These are phyloP conservation scores for Caprella mutica DNA, from an alignment of 2,888 invertebrate genomes.

Conservation along the genomic window DNA sequence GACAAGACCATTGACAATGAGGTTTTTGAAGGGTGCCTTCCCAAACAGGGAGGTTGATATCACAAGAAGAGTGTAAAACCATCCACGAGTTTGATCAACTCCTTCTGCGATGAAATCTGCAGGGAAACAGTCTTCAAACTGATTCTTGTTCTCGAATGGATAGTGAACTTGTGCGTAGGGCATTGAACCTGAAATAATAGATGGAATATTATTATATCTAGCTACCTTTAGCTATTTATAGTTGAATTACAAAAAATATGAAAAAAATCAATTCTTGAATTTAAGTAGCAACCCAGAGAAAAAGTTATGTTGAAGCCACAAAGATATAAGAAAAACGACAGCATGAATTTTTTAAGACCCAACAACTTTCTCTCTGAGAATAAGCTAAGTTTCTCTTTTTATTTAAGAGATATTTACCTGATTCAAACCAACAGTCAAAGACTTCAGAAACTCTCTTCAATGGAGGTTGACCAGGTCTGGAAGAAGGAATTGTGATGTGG, in stretches of 20 bases:
- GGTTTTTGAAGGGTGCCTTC: constrained; percentile 93
- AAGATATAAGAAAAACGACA: too few species aligned
- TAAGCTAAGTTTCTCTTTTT: too few species aligned
- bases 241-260: too few species aligned
- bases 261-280: too few species aligned
- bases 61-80: constrained; percentile 92
- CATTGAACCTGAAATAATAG: too few species aligned
- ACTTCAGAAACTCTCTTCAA: constrained; percentile 80
- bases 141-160: constrained; percentile 74
- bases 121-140: constrained; percentile 83
- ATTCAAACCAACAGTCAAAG: constrained; percentile 99
- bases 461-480: constrained; percentile 66
- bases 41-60: constrained; percentile 90
- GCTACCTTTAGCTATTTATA: too few species aligned
- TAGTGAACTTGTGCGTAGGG: constrained; percentile 93
- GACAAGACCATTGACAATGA: constrained; percentile 90
- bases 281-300: too few species aligned
- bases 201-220: too few species aligned
- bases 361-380: too few species aligned
- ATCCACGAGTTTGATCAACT: constrained; percentile 34
- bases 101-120: constrained; percentile 97
- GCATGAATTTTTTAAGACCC: too few species aligned
- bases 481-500: constrained; percentile 81
- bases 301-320: too few species aligned
- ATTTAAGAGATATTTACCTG: too few species aligned